phyloP scores from a whole-genome alignment of 2,888 invertebrate genomes.

The Diadromus collaris region DNA sequence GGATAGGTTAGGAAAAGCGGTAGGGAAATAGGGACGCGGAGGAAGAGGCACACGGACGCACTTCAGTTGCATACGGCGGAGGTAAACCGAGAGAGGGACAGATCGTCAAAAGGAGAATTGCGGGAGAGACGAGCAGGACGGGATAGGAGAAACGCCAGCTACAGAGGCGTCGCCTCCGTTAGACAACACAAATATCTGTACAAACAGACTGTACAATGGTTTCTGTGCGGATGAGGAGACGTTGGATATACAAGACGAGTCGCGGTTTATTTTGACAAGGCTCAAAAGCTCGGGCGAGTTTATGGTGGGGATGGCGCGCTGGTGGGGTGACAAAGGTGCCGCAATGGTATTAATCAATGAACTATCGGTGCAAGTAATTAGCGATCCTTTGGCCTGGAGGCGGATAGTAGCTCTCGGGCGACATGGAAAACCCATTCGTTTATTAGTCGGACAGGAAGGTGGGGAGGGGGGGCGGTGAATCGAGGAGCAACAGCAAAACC shows the following conservation, averaged over 20 bases:
- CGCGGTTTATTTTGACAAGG: conserved; percentile 57
- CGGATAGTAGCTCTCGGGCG: conserved; percentile 41
- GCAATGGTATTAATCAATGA: conserved; percentile 64
- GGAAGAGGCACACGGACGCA: conserved; percentile 30
- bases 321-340: conserved; percentile 59
- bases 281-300: conserved; percentile 53
- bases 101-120: conserved; percentile 5
- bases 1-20: conserved; percentile 56
- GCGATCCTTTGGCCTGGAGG: conserved; percentile 47
- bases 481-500: conserved; percentile 37
- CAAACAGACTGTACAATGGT: conserved; percentile 3
- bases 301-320: background rate
- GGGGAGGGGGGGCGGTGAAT: background rate
- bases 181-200: conserved; percentile 42
- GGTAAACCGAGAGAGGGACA: conserved; percentile 37
- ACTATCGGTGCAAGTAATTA: conserved; percentile 62
- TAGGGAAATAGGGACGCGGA: conserved; percentile 21
- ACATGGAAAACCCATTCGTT: conserved; percentile 72
- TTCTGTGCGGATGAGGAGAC: background rate
- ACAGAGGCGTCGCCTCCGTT: conserved; percentile 17
- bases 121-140: conserved; percentile 39
- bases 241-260: conserved; percentile 29
- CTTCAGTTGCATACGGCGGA: background rate
- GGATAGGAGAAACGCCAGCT: conserved; percentile 22
- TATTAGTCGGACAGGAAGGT: conserved; percentile 63